Percentiles rank a stretch among this genome's conserved stretches.
Evolutionary conservation across 2,797 vertebrate species (phyloP).

Genomic region (Sparidentex hasta): DNA sequence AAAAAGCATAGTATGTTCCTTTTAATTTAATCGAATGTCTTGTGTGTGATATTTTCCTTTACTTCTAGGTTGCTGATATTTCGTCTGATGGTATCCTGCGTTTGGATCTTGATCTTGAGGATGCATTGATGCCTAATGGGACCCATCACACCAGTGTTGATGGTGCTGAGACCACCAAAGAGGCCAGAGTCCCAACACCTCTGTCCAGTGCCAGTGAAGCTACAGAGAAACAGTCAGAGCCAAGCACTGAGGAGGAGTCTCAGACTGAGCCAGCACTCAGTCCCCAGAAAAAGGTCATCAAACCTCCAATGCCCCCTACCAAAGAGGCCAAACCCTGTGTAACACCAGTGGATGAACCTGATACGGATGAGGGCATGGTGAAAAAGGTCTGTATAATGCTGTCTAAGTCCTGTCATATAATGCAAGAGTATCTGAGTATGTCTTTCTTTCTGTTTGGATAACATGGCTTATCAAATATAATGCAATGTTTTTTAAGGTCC

Average conservation of each 20-base stretch:
- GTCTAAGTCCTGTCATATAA: neutral
- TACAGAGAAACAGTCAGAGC: conserved; percentile 64
- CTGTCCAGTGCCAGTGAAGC: conserved; percentile 70
- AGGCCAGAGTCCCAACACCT: conserved; percentile 78
- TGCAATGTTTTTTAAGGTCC: conserved; percentile 53
- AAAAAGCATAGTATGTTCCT: no score
- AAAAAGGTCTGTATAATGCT: conserved; percentile 65
- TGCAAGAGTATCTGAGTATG: neutral
- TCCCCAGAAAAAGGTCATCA: conserved; percentile 71
- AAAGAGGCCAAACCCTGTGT: conserved; percentile 63
- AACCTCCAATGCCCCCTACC: conserved; percentile 73
- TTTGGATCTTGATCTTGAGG: conserved; percentile 89
- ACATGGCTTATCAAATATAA: neutral
- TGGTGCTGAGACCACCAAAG: conserved; percentile 66
- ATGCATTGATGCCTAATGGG: conserved; percentile 81
- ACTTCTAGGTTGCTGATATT: conserved; percentile 86
- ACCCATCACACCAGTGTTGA: conserved; percentile 58
- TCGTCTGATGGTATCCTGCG: conserved; percentile 90
- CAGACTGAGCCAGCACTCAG: conserved; percentile 43
- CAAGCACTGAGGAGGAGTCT: conserved; percentile 49
- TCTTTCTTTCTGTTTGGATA: neutral
- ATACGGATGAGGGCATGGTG: conserved; percentile 28
- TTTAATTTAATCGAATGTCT: neutral
- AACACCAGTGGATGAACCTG: conserved; percentile 43
- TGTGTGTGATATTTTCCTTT: neutral